phyloP scores from a whole-genome alignment of 2,888 invertebrate genomes.

The Drosophila helvetica region DNA sequence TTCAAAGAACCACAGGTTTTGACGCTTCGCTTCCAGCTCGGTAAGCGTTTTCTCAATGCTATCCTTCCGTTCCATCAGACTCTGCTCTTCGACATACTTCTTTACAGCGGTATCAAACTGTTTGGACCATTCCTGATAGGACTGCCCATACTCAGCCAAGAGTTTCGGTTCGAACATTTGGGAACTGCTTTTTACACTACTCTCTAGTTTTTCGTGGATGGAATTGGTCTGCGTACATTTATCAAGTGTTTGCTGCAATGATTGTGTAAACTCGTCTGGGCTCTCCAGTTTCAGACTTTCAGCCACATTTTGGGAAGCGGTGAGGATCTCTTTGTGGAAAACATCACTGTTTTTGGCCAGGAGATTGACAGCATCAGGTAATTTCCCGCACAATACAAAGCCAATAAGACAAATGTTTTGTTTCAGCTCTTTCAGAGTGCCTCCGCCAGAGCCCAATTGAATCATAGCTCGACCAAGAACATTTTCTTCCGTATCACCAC shows the following conservation, averaged over 20 bases:
- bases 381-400: slow-evolving; percentile 88
- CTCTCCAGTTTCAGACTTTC: slow-evolving; percentile 25
- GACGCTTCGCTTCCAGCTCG: slow-evolving; percentile 86
- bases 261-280: slow-evolving; percentile 59
- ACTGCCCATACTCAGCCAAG: slow-evolving; percentile 63
- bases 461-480: slow-evolving; percentile 48
- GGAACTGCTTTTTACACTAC: slow-evolving; percentile 64
- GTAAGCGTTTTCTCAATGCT: slow-evolving; percentile 86
- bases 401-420: slow-evolving; percentile 88
- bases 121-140: slow-evolving; percentile 73
- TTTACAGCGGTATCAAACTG: slow-evolving; percentile 82
- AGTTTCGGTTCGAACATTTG: slow-evolving; percentile 82
- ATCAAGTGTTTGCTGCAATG: slow-evolving; percentile 68
- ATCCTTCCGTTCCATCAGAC: slow-evolving; percentile 84
- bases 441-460: slow-evolving; percentile 30
- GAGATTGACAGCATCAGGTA: slow-evolving; percentile 82
- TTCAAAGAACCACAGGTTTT: slow-evolving; percentile 91
- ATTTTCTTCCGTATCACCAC: slow-evolving; percentile 86
- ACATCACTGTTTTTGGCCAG: slow-evolving; percentile 13
- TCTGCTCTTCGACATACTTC: slow-evolving; percentile 87
- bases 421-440: slow-evolving; percentile 82
- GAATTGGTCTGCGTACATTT: slow-evolving; percentile 34
- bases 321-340: slow-evolving; percentile 40
- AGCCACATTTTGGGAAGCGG: slow-evolving; percentile 18
- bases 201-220: slow-evolving; percentile 81